These are phyloP conservation scores for Pachliopta kotzebuea DNA, from an alignment of 2,888 invertebrate genomes.

Conservation along the genomic window DNA sequence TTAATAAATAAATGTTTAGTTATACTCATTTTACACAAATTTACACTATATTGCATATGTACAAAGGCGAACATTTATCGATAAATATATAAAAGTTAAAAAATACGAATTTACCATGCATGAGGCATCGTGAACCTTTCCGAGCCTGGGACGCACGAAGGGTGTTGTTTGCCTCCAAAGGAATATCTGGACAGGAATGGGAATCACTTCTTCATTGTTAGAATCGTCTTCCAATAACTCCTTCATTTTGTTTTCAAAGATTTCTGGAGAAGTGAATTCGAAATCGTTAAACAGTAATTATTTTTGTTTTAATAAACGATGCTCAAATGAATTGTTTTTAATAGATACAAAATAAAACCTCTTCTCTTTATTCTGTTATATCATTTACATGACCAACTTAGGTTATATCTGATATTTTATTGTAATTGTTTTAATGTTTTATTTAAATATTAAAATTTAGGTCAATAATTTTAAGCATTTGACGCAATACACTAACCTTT, in stretches of 20 bases:
- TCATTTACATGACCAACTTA: background rate
- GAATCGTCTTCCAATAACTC: constrained; percentile 79
- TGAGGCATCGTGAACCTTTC: constrained; percentile 97
- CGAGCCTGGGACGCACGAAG: constrained; percentile 96
- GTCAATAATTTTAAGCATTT: background rate
- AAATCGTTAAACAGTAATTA: background rate
- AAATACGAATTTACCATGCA: constrained; percentile 90
- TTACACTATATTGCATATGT: constrained; percentile 20
- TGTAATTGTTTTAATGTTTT: background rate
- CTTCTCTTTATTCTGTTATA: no score
- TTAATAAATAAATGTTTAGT: background rate
- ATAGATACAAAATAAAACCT: no score
- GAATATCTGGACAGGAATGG: constrained; percentile 97
- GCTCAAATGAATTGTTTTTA: background rate
- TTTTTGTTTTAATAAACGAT: background rate
- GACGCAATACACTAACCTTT: constrained; percentile 14
- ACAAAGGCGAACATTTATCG: constrained; percentile 25
- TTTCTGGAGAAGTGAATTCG: background rate
- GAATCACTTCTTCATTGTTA: constrained; percentile 88
- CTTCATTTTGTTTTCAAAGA: constrained; percentile 46
- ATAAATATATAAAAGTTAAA: background rate
- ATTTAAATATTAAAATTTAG: background rate
- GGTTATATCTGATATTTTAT: background rate
- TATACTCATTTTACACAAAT: background rate
- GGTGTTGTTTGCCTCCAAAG: constrained; percentile 99